A percentile compares a stretch with the other conserved stretches of the same genome.
phyloP scores from a whole-genome alignment of 2,113 vertebrate genomes.

The Phylloscopus trochilus region DNA sequence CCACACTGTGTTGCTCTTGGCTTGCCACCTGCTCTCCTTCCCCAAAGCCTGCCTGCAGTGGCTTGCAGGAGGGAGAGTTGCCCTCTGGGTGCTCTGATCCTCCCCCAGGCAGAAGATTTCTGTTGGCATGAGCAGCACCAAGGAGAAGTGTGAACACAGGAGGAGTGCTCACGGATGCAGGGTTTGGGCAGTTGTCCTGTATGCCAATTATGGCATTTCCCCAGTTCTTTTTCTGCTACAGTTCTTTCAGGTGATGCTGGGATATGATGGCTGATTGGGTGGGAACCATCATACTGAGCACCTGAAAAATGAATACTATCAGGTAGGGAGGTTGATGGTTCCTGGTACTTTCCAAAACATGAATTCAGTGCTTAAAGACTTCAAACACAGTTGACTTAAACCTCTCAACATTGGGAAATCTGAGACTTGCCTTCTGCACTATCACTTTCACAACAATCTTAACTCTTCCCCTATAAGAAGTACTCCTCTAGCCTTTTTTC shows the following conservation, averaged over 20 bases:
- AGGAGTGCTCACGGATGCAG: fast-evolving
- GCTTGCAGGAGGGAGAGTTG: neutral
- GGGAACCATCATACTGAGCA: neutral
- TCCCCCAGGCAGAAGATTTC: neutral
- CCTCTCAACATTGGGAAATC: neutral
- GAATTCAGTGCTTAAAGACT: neutral
- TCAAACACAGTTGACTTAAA: neutral
- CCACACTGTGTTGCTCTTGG: fast-evolving
- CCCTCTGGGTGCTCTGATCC: neutral
- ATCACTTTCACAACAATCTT: neutral
- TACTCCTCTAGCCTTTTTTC: neutral
- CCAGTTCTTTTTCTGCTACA: neutral
- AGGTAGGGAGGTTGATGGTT: neutral
- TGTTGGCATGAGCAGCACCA: neutral
- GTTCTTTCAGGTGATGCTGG: neutral
- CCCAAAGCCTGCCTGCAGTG: neutral
- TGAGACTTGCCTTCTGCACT: neutral
- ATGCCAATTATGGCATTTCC: fast-evolving
- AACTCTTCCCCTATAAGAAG: neutral
- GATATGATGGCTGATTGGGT: neutral
- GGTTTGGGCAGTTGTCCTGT: neutral
- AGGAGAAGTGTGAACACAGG: neutral
- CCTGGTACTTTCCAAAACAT: neutral
- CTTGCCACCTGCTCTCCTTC: neutral
- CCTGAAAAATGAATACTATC: neutral